phyloP scores from a whole-genome alignment of 2,113 vertebrate species.

The Felis catus region DNA sequence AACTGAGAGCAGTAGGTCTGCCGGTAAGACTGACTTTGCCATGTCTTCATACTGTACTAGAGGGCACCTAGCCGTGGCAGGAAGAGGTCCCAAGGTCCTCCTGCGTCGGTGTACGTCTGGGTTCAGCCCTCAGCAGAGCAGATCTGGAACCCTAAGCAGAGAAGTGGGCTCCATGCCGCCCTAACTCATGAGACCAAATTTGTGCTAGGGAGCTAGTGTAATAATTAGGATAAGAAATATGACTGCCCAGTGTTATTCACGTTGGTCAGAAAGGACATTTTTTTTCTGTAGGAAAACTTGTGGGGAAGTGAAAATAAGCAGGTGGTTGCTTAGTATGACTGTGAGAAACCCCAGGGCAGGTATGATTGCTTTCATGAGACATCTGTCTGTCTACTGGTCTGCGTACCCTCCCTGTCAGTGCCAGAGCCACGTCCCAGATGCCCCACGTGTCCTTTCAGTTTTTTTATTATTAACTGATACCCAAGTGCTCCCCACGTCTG shows the following conservation, averaged over 20 bases:
- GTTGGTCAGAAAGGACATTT: background rate
- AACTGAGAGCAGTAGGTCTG: background rate
- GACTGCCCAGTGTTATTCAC: background rate
- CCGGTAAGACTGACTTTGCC: background rate
- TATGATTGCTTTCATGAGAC: background rate
- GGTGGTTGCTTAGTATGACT: background rate
- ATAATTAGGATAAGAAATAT: background rate
- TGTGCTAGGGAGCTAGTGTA: background rate
- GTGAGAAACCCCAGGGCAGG: background rate
- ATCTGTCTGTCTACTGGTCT: background rate
- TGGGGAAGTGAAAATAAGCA: background rate
- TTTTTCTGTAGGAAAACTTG: background rate
- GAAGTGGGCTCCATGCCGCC: background rate
- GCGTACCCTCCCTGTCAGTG: background rate
- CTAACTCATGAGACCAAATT: background rate
- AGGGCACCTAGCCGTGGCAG: rapidly evolving
- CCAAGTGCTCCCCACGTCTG: background rate
- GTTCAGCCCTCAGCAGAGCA: background rate
- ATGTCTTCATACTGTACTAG: rapidly evolving
- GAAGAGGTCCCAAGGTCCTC: background rate
- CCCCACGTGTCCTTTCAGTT: background rate
- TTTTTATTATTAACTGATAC: background rate
- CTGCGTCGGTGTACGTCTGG: background rate
- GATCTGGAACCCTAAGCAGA: background rate
- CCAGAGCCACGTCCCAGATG: rapidly evolving